A percentile compares a stretch with the other conserved stretches of the same genome.
Conservation (phyloP, 2,797 vertebrate genomes). For the Heteromormyrus szaboi region DNA sequence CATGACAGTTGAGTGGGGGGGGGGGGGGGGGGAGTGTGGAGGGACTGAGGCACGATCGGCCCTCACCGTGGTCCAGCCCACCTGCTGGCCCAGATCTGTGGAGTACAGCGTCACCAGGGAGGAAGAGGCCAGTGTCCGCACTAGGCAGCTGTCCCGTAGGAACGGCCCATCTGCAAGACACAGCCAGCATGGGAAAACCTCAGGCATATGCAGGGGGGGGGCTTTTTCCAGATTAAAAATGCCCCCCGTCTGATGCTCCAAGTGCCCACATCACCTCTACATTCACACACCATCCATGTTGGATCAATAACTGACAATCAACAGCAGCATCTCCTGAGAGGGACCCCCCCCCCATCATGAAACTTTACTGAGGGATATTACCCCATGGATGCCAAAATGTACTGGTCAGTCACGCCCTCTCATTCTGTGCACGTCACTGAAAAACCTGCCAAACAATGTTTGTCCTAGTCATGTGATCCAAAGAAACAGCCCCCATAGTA, state of each 20-base stretch:
- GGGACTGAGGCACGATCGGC: background rate
- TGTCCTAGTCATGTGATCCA: background rate
- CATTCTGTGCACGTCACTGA: background rate
- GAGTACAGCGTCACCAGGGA: constrained; percentile 66
- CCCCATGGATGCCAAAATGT: background rate
- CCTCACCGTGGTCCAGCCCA: constrained; percentile 67
- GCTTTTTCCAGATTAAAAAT: background rate
- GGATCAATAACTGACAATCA: background rate
- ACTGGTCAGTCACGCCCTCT: background rate
- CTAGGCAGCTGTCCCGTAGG: constrained; percentile 54
- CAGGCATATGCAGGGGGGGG: background rate
- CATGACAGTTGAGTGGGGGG: background rate
- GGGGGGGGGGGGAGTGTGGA: background rate
- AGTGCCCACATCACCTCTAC: background rate
- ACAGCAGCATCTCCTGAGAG: background rate
- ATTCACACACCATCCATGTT: background rate
- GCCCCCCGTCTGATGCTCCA: background rate
- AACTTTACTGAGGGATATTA: background rate
- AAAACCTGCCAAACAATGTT: background rate
- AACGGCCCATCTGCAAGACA: constrained; percentile 52
- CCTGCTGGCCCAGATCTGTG: constrained; percentile 65
- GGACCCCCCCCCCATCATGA: background rate
- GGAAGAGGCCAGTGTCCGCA: constrained; percentile 55
- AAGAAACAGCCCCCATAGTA: background rate
- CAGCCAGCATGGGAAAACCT: background rate